These are phyloP conservation scores for Ictalurus furcatus DNA, from an alignment of 2,113 vertebrate genomes.

Conservation along the genomic window DNA sequence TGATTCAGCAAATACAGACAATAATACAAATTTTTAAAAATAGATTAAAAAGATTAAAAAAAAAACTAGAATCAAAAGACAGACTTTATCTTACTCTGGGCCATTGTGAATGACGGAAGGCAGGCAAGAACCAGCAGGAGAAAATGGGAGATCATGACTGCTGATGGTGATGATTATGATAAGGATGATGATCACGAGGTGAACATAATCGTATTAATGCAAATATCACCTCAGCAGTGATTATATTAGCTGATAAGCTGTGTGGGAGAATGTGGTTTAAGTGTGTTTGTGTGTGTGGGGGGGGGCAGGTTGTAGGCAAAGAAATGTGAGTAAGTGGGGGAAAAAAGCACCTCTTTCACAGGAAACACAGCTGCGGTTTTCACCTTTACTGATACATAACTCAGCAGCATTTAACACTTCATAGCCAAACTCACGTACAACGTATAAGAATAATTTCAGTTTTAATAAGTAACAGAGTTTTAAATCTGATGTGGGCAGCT, in stretches of 20 bases:
- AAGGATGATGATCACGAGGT: neutral
- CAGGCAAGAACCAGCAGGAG: neutral
- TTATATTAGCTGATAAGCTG: neutral
- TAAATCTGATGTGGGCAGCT: too few species aligned
- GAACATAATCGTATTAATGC: neutral
- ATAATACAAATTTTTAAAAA: neutral
- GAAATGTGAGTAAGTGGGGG: neutral
- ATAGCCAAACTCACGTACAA: neutral
- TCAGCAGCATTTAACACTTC: neutral
- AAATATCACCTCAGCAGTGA: neutral
- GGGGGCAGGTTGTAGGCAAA: neutral
- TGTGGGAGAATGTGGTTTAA: neutral
- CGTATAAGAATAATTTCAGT: neutral
- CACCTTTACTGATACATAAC: neutral
- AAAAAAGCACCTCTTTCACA: neutral
- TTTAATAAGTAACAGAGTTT: neutral
- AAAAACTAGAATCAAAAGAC: neutral
- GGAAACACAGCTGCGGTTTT: neutral
- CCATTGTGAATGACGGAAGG: neutral
- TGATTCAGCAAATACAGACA: neutral
- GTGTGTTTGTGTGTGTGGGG: neutral
- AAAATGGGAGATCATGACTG: neutral
- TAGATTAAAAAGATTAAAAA: neutral
- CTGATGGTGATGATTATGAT: neutral
- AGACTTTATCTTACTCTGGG: slow-evolving; percentile 1